These are phyloP conservation scores for Dasysyrphus tricinctus DNA, from an alignment of 2,888 invertebrate genomes.

Conservation along the genomic window DNA sequence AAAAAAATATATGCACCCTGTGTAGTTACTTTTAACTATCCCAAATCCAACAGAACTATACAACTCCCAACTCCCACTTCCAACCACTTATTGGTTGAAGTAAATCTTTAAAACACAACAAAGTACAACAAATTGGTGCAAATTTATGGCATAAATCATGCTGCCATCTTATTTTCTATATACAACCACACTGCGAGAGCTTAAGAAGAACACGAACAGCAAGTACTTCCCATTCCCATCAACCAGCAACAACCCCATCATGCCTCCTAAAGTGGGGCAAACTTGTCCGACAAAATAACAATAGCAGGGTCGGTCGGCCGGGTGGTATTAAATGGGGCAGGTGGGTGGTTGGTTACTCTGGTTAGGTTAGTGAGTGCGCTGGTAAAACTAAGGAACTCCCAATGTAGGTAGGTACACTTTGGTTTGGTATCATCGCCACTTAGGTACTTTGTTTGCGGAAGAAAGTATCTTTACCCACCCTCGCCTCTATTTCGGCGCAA, in stretches of 20 bases:
- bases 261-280: conserved; percentile 69
- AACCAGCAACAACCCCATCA: conserved; percentile 43
- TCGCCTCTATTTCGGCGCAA: background rate
- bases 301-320: background rate
- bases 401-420: background rate
- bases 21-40: background rate
- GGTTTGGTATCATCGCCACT: conserved; percentile 67
- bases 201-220: conserved; percentile 67
- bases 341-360: background rate
- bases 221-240: conserved; percentile 57
- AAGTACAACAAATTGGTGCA: conserved; percentile 74
- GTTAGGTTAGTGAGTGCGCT: background rate
- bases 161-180: conserved; percentile 54
- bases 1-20: background rate
- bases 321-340: background rate
- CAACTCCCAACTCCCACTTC: background rate
- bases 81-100: conserved; percentile 60
- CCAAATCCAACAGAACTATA: too few species aligned
- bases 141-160: conserved; percentile 75
- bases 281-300: conserved; percentile 72
- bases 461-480: conserved; percentile 23
- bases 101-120: conserved; percentile 68
- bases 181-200: conserved; percentile 47
- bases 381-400: conserved; percentile 13
- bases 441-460: conserved; percentile 64